Base-by-base conservation (phyloP, 2,797 vertebrate species). In the Capromys pilorides region DNA sequence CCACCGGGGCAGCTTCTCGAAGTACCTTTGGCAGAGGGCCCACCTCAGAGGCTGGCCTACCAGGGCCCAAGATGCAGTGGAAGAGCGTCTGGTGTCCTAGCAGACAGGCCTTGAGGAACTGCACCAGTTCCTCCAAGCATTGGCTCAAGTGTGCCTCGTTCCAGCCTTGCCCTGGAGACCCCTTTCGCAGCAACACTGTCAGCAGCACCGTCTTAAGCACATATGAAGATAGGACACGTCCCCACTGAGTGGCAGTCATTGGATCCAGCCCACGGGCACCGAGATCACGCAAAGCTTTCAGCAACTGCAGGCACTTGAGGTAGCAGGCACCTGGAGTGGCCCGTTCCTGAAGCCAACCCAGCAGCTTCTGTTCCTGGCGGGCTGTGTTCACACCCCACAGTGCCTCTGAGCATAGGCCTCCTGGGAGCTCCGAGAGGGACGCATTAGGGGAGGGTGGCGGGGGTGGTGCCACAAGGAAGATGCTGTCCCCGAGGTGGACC, bases 301-400 rank as follows among this genome's bases (percentile, higher is more conserved):
- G 98, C 94, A 99, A 95, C 98, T 99, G 99, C 94, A 99, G 98
- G 95, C 99, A 99, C 97, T 99, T 99, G 86, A 99, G 98, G 97
- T 99, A 98, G 97, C 99, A 99, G 71, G 99, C 98, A 91, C 98
- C 96, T 21, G 98, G 97, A 0, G 98, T 98, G 0, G 98, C 97
- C 88, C 98, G 98, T 66, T 98, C 98, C 97, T 98, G 98, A 75
- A 99, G 97, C 98, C 98, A 99, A 85, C 97, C 84, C 95, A 99
- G 98, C 88, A 99, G 97, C 83, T 98, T 98, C 97, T 99, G 99
- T 97, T 99, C 99, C 39, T 98, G 98, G 61, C 98, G 98, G 0
- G 99, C 98, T 2, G 98, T 98, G 86, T 98, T 98, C 64, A 99
- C 97, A 0, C 98, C 98, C 99, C 99, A 99, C 6, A 98, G 95